Evolutionary conservation across 2,888 invertebrate genomes (phyloP).

Genomic region (Diabrotica balteata): DNA sequence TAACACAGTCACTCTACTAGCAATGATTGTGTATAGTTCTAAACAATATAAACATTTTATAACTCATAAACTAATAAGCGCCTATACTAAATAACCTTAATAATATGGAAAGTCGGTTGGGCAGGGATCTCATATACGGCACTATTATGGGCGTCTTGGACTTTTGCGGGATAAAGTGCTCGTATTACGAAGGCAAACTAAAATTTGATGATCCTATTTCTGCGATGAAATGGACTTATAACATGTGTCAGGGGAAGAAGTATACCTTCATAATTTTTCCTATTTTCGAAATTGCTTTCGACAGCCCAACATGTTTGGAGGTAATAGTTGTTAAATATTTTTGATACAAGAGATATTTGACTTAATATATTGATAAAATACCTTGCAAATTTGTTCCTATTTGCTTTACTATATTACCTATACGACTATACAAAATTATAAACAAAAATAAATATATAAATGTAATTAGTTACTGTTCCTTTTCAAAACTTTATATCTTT

Average conservation of each 20-base stretch:
- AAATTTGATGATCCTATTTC: constrained; percentile 27
- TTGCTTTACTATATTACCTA: too few species aligned
- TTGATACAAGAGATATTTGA: too few species aligned
- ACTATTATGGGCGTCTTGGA: constrained; percentile 14
- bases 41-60: too few species aligned
- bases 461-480: too few species aligned
- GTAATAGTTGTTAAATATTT: too few species aligned
- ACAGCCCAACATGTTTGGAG: background rate
- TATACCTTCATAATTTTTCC: constrained; percentile 21
- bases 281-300: constrained; percentile 20
- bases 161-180: constrained; percentile 18
- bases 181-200: constrained; percentile 23
- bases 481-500: too few species aligned
- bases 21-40: too few species aligned
- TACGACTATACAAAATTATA: too few species aligned
- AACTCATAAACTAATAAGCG: background rate
- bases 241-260: constrained; percentile 17
- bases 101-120: constrained; percentile 21
- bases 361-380: too few species aligned
- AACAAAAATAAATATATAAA: too few species aligned
- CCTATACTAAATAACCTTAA: constrained; percentile 3
- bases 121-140: constrained; percentile 2
- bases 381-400: too few species aligned
- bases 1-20: too few species aligned
- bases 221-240: constrained; percentile 18